Percentiles rank a stretch among this genome's conserved stretches.
These are phyloP conservation scores for Xiphophorus birchmanni DNA, from an alignment of 2,797 vertebrate species.

Conservation along the genomic window DNA sequence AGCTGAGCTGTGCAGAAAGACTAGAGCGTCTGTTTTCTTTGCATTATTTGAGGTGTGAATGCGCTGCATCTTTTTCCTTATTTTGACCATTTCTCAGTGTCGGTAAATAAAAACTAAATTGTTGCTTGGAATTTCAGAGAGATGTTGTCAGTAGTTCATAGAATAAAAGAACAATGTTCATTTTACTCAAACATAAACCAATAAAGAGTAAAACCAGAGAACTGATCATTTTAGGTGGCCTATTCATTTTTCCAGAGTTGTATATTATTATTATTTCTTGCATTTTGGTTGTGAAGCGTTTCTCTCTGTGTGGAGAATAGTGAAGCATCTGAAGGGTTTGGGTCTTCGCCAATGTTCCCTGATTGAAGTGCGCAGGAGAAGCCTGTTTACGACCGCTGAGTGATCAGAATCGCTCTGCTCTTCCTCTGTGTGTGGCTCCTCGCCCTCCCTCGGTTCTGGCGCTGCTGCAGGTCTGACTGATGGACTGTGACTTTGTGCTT, in stretches of 20 bases:
- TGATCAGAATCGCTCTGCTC: slow-evolving; percentile 60
- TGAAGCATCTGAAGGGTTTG: slow-evolving; percentile 69
- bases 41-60: too few species aligned
- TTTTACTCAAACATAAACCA: too few species aligned
- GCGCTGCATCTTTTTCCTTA: too few species aligned
- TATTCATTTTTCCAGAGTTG: too few species aligned
- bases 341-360: slow-evolving; percentile 54
- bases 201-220: too few species aligned
- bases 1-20: slow-evolving; percentile 49
- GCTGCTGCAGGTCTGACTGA: slow-evolving; percentile 65
- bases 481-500: slow-evolving; percentile 68
- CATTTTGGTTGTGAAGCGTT: slow-evolving; percentile 18
- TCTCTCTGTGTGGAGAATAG: slow-evolving; percentile 38
- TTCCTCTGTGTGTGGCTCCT: slow-evolving; percentile 23
- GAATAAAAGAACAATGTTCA: too few species aligned
- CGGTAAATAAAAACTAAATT: too few species aligned
- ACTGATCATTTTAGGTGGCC: too few species aligned
- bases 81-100: too few species aligned
- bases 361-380: slow-evolving; percentile 70
- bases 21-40: slow-evolving; percentile 52
- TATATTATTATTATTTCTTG: neutral
- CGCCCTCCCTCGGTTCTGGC: slow-evolving; percentile 40
- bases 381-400: slow-evolving; percentile 76
- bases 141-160: too few species aligned
- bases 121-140: too few species aligned